These are phyloP conservation scores for Eunapius fragilis DNA, from an alignment of 37 sponge, comb jelly and placozoan species.

Conservation along the genomic window DNA sequence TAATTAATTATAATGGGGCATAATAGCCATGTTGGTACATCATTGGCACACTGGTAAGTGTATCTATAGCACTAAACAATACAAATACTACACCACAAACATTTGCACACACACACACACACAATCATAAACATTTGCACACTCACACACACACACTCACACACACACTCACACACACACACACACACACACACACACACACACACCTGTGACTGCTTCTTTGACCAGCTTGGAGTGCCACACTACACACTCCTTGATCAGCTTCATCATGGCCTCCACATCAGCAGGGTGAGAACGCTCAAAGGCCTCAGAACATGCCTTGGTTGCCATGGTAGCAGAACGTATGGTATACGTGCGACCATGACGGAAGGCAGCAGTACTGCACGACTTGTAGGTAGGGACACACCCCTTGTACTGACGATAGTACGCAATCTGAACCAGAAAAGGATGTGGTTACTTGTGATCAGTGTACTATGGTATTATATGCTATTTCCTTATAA, in stretches of 20 bases:
- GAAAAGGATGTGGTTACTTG: background rate
- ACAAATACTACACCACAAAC: too few relatives aligned
- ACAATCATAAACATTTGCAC: too few relatives aligned
- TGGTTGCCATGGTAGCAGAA: constrained; percentile 78
- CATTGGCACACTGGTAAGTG: too few relatives aligned
- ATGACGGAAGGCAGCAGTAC: constrained; percentile 96
- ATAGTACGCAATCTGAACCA: constrained; percentile 84
- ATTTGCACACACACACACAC: too few relatives aligned
- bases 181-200: too few relatives aligned
- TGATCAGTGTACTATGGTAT: background rate
- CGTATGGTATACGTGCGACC: constrained; percentile 98
- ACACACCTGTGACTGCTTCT: constrained; percentile 93
- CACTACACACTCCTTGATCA: constrained; percentile 50
- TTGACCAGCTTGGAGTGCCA: constrained; percentile 78
- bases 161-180: too few relatives aligned
- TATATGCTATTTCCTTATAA: background rate
- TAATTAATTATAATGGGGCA: too few relatives aligned
- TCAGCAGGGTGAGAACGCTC: constrained; percentile 45
- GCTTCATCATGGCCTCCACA: constrained; percentile 47
- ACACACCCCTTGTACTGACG: constrained; percentile 63
- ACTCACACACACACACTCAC: too few relatives aligned
- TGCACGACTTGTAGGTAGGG: constrained; percentile 93
- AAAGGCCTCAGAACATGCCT: constrained; percentile 75
- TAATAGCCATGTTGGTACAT: too few relatives aligned
- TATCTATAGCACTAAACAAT: too few relatives aligned